Conservation (phyloP, 2,113 vertebrate genomes). For the Cichladusa arquata region DNA sequence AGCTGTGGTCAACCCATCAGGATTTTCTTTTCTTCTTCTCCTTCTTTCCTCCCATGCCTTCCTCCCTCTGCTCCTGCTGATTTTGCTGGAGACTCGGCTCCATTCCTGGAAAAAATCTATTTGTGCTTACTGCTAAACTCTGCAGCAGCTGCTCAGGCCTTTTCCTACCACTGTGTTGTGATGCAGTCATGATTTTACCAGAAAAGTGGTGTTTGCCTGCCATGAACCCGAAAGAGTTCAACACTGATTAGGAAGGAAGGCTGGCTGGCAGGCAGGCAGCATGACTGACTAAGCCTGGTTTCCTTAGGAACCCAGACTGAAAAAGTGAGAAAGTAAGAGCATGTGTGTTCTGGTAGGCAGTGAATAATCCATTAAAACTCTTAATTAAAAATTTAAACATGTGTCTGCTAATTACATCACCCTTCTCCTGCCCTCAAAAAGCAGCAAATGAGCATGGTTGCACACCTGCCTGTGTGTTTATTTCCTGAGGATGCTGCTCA, state of each 20-base stretch:
- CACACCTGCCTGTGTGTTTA: slow-evolving; percentile 51
- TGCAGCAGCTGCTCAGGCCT: slow-evolving; percentile 14
- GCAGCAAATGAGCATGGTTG: slow-evolving; percentile 48
- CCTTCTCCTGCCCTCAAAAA: slow-evolving; percentile 46
- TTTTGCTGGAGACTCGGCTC: neutral
- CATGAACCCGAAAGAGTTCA: neutral
- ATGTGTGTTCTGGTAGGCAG: slow-evolving; percentile 56
- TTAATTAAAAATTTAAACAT: slow-evolving; percentile 69
- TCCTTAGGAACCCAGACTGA: slow-evolving; percentile 62
- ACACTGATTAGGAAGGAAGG: slow-evolving; percentile 19
- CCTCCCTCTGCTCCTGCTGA: neutral
- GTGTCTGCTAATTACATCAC: slow-evolving; percentile 66
- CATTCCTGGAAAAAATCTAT: neutral
- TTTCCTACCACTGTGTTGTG: neutral
- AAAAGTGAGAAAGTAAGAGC: slow-evolving; percentile 39
- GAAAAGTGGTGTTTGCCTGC: neutral
- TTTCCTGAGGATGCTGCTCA: slow-evolving; percentile 59
- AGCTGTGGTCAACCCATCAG: neutral
- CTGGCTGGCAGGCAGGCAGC: slow-evolving; percentile 33
- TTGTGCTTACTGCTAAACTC: neutral
- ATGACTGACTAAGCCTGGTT: slow-evolving; percentile 44
- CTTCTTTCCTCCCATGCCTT: neutral
- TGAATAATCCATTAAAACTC: slow-evolving; percentile 65
- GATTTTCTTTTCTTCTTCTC: neutral
- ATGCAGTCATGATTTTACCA: slow-evolving; percentile 17